Conservation (phyloP, 2,888 invertebrate species). For the Hypselothyrea guttata region DNA sequence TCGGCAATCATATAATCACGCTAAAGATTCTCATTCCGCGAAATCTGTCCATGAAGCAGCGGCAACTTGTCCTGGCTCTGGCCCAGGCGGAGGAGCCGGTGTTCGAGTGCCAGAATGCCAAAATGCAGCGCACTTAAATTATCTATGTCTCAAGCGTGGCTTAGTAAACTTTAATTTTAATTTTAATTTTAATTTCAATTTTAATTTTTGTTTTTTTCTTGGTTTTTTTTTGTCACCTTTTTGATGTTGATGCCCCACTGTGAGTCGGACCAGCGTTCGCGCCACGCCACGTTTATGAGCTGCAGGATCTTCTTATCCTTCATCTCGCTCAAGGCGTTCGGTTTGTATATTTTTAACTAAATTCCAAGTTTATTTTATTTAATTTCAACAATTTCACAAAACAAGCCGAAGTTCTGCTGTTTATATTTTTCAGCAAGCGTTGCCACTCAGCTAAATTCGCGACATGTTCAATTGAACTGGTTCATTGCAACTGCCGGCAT, state of each 20-base stretch:
- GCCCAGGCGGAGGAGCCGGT: constrained; percentile 76
- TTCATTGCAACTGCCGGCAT: too few species aligned
- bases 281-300: constrained; percentile 88
- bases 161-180: too few species aligned
- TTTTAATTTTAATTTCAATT: constrained; percentile 34
- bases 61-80: constrained; percentile 76
- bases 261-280: constrained; percentile 96
- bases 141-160: too few species aligned
- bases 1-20: constrained; percentile 78
- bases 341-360: too few species aligned
- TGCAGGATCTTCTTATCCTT: constrained; percentile 85
- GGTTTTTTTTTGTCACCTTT: too few species aligned
- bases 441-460: neutral
- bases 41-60: constrained; percentile 76
- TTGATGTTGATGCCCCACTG: constrained; percentile 98
- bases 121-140: too few species aligned
- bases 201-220: too few species aligned
- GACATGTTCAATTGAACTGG: too few species aligned
- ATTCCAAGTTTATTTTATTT: too few species aligned
- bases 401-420: too few species aligned
- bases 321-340: constrained; percentile 52
- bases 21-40: constrained; percentile 79
- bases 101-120: constrained; percentile 54
- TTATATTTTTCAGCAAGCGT: too few species aligned
- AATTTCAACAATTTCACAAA: too few species aligned